Base-by-base conservation (phyloP, 2,797 vertebrate genomes). In the Ptychadena robeensis region DNA sequence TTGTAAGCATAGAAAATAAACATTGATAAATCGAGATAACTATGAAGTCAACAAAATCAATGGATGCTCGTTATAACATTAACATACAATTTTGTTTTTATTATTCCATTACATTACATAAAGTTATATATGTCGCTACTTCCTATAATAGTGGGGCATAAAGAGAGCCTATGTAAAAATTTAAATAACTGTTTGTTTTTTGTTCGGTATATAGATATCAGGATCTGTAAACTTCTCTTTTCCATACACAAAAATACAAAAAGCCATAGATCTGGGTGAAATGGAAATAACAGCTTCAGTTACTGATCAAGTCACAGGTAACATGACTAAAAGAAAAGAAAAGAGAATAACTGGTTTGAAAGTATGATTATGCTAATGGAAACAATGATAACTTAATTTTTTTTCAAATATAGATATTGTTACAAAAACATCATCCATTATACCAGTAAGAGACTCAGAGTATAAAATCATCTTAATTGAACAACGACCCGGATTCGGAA, bases 171-270 rank as follows among this genome's bases (percentile, higher is more conserved):
- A n/a, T n/a, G n/a, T n/a, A n/a, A n/a, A n/a, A n/a, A n/a, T n/a
- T n/a, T n/a, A n/a, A n/a, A n/a, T n/a, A n/a, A n/a, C n/a, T n/a
- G 0, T 53, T 9, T 48, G 15, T 53, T 53, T 48, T 67, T 15
- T 15, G 27, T 31, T 63, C 61, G 12, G 14, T 59, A 59, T 70
- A 3, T 71, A 80, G 78, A 38, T 80, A 15, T 70, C 40, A 31
- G 78, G 78, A 80, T 70, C 53, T 11, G 28, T 30, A 57, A 71
- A 70, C 53, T 80, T 80, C 67, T 70, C 34, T 28, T 70, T 80
- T 18, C 37, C 78, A n/a, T 27, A 30, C 12, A 28, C n/a, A 28
- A 48, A 80, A 38, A 22, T 80, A 32, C 1, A 40, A 44, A 35
- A 38, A 9, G 25, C 38, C 3, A 0, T 80, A 34, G n/a, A 59